Evolutionary conservation across 2,113 vertebrate species (phyloP).

Genomic region (Oreochromis spilurus): DNA sequence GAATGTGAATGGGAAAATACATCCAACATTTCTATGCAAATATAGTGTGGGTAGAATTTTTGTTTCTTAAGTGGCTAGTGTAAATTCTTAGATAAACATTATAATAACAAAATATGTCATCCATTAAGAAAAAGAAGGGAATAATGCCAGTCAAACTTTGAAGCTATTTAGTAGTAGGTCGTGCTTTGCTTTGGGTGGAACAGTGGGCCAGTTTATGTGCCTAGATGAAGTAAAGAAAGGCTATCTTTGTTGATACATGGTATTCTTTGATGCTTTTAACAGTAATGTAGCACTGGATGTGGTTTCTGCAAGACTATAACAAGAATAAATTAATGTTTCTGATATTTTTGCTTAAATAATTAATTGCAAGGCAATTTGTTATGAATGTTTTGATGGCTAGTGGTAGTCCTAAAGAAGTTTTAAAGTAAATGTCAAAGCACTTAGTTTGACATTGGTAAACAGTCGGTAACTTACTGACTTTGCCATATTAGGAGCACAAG

Average conservation of each 20-base stretch:
- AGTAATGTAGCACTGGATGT: background rate
- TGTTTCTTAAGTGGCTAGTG: background rate
- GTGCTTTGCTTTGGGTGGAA: background rate
- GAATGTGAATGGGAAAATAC: background rate
- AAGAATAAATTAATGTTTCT: background rate
- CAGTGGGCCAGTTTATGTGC: background rate
- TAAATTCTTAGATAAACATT: background rate
- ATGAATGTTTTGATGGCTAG: background rate
- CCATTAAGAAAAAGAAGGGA: background rate
- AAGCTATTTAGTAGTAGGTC: background rate
- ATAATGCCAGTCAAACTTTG: background rate
- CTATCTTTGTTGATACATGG: conserved; percentile 13
- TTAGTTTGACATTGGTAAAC: background rate
- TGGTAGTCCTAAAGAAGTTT: background rate
- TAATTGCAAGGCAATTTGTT: too few species aligned
- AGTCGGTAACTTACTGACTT: background rate
- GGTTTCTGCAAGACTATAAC: background rate
- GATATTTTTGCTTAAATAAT: conserved; percentile 19
- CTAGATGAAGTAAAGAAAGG: conserved; percentile 32
- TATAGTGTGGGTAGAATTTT: background rate
- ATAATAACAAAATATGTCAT: background rate
- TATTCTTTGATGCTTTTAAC: conserved; percentile 21
- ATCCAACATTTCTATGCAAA: background rate
- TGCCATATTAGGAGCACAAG: background rate
- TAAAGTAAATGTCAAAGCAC: background rate